These are phyloP conservation scores for Drosophila santomea DNA, from an alignment of 1,140 invertebrate genomes.

Conservation along the genomic window DNA sequence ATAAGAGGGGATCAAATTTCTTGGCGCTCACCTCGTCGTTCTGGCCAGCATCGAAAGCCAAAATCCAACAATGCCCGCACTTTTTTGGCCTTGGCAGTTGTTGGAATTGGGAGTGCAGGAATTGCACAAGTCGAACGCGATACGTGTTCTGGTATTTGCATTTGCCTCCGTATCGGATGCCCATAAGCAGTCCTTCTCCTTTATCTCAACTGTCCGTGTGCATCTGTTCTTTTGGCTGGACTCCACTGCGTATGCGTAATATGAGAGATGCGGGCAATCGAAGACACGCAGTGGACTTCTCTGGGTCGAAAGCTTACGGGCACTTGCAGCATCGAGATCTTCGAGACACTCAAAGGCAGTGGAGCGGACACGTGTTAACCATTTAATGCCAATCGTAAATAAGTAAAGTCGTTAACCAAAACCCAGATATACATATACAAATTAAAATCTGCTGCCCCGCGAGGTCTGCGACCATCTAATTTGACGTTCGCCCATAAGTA, in stretches of 20 bases:
- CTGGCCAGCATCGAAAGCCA: conserved; percentile 18
- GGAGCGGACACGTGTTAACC: conserved; percentile 48
- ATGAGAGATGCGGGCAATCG: conserved; percentile 3
- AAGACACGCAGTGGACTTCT: neutral
- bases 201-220: conserved; percentile 41
- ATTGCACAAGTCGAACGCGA: conserved; percentile 31
- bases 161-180: neutral
- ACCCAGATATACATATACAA: conserved; percentile 30
- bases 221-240: conserved; percentile 34
- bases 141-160: conserved; percentile 41
- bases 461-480: neutral
- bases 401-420: conserved; percentile 22
- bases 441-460: conserved; percentile 21
- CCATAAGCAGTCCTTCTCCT: conserved; percentile 16
- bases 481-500: conserved; percentile 7
- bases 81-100: conserved; percentile 25
- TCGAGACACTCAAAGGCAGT: conserved; percentile 1
- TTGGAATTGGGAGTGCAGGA: conserved; percentile 10
- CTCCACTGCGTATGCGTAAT: conserved; percentile 47
- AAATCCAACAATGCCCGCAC: conserved; percentile 22
- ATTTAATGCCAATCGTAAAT: conserved; percentile 47
- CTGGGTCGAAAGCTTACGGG: neutral
- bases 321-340: neutral
- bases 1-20: conserved; percentile 29
- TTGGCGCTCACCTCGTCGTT: conserved; percentile 10